phyloP scores from a whole-genome alignment of 2,888 invertebrate genomes.

The Xestia c-nigrum region DNA sequence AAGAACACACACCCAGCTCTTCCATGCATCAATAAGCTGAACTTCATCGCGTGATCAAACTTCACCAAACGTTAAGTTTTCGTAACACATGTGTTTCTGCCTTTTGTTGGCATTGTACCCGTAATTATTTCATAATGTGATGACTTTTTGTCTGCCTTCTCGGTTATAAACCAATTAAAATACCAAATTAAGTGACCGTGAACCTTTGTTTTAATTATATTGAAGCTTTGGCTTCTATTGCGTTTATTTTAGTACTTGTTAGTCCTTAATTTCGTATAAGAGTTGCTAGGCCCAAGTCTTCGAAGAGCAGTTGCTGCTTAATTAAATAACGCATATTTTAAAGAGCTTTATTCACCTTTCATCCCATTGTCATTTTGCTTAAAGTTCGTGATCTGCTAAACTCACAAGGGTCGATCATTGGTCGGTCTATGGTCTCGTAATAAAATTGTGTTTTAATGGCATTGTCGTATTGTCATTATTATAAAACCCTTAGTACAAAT shows the following conservation, averaged over 20 bases:
- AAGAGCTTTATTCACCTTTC: neutral
- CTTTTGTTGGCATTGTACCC: slow-evolving; percentile 73
- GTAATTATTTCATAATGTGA: slow-evolving; percentile 83
- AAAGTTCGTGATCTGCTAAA: too few relatives aligned
- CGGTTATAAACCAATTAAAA: slow-evolving; percentile 82
- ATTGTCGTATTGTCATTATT: too few relatives aligned
- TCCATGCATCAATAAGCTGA: slow-evolving; percentile 65
- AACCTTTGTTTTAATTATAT: slow-evolving; percentile 79
- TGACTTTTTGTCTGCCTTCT: slow-evolving; percentile 74
- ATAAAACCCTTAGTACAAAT: too few relatives aligned
- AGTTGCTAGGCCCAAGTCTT: slow-evolving; percentile 10
- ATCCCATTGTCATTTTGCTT: too few relatives aligned
- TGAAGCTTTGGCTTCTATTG: slow-evolving; percentile 62
- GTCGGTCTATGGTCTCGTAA: too few relatives aligned
- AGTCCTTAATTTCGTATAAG: slow-evolving; percentile 65
- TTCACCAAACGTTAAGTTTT: slow-evolving; percentile 73
- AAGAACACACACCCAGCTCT: slow-evolving; percentile 47
- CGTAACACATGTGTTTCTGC: slow-evolving; percentile 73
- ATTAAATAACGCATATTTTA: neutral
- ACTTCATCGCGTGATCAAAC: slow-evolving; percentile 73
- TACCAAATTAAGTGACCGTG: slow-evolving; percentile 80
- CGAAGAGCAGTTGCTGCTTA: neutral
- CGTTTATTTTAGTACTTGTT: slow-evolving; percentile 73
- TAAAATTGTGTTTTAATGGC: too few relatives aligned
- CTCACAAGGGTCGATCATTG: too few relatives aligned